Base-by-base conservation (phyloP, 2,888 invertebrate genomes). In the Tridacna crocea region DNA sequence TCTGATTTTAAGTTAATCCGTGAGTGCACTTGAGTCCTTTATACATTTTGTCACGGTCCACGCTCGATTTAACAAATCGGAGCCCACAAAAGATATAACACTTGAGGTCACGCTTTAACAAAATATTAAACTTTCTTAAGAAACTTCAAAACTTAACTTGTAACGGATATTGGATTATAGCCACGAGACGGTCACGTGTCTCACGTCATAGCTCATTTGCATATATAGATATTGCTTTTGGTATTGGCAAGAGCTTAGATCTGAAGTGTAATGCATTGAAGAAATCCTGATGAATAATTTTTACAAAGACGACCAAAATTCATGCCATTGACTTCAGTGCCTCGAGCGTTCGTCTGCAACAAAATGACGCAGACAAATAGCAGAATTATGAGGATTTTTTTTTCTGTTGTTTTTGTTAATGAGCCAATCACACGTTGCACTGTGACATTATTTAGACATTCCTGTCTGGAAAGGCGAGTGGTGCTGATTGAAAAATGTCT, bases 71-170 rank as follows among this genome's bases (percentile, higher is more conserved):
- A 79, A 76, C 80, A 82, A 70, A 76, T 79, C 73, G 82, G 73
- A 58, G 66, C 58, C 72, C 82, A 82, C 83, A 84, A 87, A 86
- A 84, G 86, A 84, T 66, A 87, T 84, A 87, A 84, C 84, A 84
- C 86, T 87, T 68, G 75, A 84, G 68, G 55, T 79, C 75, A 70
- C 73, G 72, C 74, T 79, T 81, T 79, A 81, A 84, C 84, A 84
- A 83, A 84, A 84, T 79, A 75, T 79, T 82, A 72, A 75, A 75
- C 72, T 75, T 80, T 82, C 82, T 83, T 77, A 61, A 76, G 72
- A 76, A 74, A 77, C 84, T 60, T 51, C 63, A 47, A 36, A 72
- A 68, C 73, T 72, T 75, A 75, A 79, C 68, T 72, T 77, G 70
- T 77, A 79, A 75, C 83, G 85, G 83, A 86, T 81, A 83, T 86